These are phyloP conservation scores for Solenopsis fugax DNA, from an alignment of 1,140 invertebrate genomes.

Conservation along the genomic window DNA sequence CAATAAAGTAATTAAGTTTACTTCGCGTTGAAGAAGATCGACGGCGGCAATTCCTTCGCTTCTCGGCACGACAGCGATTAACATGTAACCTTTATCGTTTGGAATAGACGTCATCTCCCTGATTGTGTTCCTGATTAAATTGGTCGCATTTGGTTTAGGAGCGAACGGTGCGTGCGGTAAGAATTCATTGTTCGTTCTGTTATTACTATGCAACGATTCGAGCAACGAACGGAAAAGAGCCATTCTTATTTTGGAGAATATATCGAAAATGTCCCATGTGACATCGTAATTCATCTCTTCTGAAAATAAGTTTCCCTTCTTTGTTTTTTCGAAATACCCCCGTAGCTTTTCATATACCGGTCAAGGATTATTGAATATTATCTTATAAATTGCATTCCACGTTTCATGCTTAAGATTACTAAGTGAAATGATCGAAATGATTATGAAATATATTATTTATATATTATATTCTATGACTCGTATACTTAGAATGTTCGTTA, in stretches of 20 bases:
- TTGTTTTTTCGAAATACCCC: neutral
- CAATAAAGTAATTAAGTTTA: slow-evolving; percentile 49
- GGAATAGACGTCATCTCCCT: slow-evolving; percentile 69
- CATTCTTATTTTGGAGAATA: slow-evolving; percentile 75
- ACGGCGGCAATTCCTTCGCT: slow-evolving; percentile 63
- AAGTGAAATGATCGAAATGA: neutral
- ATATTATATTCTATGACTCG: neutral
- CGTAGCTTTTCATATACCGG: neutral
- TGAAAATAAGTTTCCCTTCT: neutral
- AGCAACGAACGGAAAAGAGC: slow-evolving; percentile 74
- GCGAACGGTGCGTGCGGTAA: neutral
- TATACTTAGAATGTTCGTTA: neutral
- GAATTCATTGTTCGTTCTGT: neutral
- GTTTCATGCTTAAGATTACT: neutral
- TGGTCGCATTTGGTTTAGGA: slow-evolving; percentile 33
- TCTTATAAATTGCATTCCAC: neutral
- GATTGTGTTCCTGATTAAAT: slow-evolving; percentile 67
- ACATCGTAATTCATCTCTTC: slow-evolving; percentile 8
- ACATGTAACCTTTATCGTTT: slow-evolving; percentile 76
- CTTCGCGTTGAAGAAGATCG: slow-evolving; percentile 71
- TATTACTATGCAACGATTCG: slow-evolving; percentile 62
- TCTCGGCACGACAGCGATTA: slow-evolving; percentile 62
- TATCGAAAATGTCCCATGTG: slow-evolving; percentile 73
- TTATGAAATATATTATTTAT: neutral
- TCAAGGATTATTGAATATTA: neutral